These are phyloP conservation scores for Rhinophrynus dorsalis DNA, from an alignment of 2,797 vertebrate species.

Conservation along the genomic window DNA sequence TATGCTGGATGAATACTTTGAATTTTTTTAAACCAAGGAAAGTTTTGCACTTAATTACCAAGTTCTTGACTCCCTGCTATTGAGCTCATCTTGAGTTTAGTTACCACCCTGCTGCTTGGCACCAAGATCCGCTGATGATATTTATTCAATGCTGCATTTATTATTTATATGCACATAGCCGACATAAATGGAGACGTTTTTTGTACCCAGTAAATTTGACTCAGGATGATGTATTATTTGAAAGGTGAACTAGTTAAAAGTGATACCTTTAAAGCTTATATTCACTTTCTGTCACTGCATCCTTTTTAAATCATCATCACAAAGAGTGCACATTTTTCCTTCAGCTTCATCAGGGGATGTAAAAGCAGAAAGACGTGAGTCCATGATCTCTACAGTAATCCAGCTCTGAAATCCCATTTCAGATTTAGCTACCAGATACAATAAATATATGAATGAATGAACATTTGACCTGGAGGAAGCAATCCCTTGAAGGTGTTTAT, in stretches of 20 bases:
- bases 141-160: constrained; percentile 34
- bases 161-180: constrained; percentile 19
- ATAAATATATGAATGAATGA: background rate
- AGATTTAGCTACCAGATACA: background rate
- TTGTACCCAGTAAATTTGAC: constrained; percentile 13
- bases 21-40: background rate
- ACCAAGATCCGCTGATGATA: background rate
- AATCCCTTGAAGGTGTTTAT: constrained; percentile 18
- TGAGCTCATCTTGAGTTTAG: constrained; percentile 3
- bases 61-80: background rate
- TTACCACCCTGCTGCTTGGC: background rate
- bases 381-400: background rate
- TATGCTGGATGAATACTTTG: constrained; percentile 9
- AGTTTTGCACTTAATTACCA: constrained; percentile 34
- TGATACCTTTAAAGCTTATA: constrained; percentile 8
- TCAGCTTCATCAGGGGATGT: constrained; percentile 7
- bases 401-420: constrained; percentile 3
- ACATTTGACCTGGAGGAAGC: background rate
- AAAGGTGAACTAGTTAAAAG: background rate
- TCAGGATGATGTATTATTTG: constrained; percentile 25
- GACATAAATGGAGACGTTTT: constrained; percentile 2
- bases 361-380: background rate
- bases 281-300: background rate
- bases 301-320: background rate
- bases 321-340: background rate